Percentiles rank a stretch among this genome's conserved stretches.
Conservation (phyloP, 2,888 invertebrate genomes). For the Hydroisotoma schaefferi region DNA sequence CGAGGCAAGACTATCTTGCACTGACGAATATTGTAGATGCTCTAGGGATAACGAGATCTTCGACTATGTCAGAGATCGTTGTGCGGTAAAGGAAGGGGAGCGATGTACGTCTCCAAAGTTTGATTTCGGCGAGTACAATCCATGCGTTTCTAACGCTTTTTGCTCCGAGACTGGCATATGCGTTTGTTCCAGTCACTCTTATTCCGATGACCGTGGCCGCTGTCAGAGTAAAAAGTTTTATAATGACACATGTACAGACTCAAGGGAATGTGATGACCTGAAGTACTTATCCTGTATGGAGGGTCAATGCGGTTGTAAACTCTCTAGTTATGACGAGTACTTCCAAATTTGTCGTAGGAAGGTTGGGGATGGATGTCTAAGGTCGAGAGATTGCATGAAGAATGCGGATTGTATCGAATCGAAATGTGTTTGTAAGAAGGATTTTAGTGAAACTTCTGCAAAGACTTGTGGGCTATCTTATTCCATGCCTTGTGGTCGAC, state of each 20-base stretch:
- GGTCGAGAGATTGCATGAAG: conserved; percentile 33
- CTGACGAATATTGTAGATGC: conserved; percentile 36
- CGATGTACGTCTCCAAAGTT: conserved; percentile 28
- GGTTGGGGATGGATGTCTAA: conserved; percentile 29
- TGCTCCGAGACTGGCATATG: conserved; percentile 31
- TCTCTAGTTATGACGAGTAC: conserved; percentile 31
- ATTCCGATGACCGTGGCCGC: conserved; percentile 29
- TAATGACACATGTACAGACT: conserved; percentile 32
- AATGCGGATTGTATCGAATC: conserved; percentile 38
- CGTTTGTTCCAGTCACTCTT: conserved; percentile 34
- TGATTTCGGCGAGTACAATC: conserved; percentile 35
- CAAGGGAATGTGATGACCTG: conserved; percentile 32
- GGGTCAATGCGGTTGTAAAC: conserved; percentile 30
- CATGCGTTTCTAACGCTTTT: conserved; percentile 36
- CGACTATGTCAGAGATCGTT: conserved; percentile 33
- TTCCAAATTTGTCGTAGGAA: conserved; percentile 31
- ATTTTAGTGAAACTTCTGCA: conserved; percentile 37
- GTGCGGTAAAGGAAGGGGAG: conserved; percentile 37
- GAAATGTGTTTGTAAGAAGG: conserved; percentile 34
- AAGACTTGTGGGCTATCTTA: conserved; percentile 37
- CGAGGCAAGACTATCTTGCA: conserved; percentile 30
- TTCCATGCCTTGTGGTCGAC: conserved; percentile 33
- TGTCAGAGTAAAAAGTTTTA: conserved; percentile 30
- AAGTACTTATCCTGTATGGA: conserved; percentile 34
- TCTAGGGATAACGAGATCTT: conserved; percentile 30